A percentile compares a stretch with the other conserved stretches of the same genome.
Evolutionary conservation across 1,140 invertebrate genomes (phyloP).

Genomic region (Drosophila novamexicana): DNA sequence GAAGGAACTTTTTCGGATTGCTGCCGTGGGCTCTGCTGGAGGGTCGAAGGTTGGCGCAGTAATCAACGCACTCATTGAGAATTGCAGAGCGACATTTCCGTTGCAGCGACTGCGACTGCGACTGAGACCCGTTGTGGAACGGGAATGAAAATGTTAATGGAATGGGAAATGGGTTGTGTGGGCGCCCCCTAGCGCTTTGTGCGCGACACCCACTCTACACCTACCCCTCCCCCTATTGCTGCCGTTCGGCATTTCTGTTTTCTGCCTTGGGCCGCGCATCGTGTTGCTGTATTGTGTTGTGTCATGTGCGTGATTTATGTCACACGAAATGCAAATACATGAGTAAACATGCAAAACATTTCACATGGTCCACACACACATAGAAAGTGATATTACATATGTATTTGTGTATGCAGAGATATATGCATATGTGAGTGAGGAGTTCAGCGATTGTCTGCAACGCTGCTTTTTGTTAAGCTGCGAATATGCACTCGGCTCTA

Average conservation of each 20-base stretch:
- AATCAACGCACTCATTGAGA: constrained; percentile 77
- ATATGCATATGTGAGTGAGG: constrained; percentile 6
- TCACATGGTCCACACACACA: constrained; percentile 42
- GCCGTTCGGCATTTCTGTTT: constrained; percentile 52
- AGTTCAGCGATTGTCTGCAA: constrained; percentile 38
- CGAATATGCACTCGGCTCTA: constrained; percentile 33
- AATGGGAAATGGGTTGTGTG: constrained; percentile 20
- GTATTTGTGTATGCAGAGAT: constrained; percentile 7
- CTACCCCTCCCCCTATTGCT: background rate
- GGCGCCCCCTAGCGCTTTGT: constrained; percentile 13
- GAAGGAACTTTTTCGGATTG: constrained; percentile 32
- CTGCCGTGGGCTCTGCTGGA: background rate
- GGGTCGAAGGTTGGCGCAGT: constrained; percentile 44
- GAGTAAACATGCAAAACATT: constrained; percentile 74
- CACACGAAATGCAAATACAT: constrained; percentile 81
- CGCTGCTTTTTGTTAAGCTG: constrained; percentile 10
- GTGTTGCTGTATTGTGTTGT: constrained; percentile 46
- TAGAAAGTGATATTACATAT: constrained; percentile 17
- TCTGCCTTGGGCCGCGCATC: constrained; percentile 62
- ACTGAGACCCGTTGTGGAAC: constrained; percentile 1
- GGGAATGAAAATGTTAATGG: constrained; percentile 1
- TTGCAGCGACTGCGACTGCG: constrained; percentile 29
- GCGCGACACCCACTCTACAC: constrained; percentile 11
- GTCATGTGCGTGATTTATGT: constrained; percentile 77
- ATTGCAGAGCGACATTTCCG: constrained; percentile 76